These are phyloP conservation scores for Spodoptera frugiperda DNA, from an alignment of 1,140 invertebrate genomes.

Conservation along the genomic window DNA sequence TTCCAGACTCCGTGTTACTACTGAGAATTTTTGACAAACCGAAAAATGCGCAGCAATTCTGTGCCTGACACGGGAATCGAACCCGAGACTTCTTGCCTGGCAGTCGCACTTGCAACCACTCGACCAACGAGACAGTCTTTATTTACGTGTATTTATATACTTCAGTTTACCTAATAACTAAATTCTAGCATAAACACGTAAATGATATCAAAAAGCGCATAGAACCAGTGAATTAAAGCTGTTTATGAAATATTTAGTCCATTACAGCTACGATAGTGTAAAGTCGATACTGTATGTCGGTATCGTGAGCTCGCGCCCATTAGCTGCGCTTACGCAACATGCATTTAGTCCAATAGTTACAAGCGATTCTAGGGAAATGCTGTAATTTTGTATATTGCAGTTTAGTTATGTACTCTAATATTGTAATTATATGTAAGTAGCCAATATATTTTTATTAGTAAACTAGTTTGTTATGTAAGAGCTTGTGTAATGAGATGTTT, in stretches of 20 bases:
- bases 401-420: constrained; percentile 20
- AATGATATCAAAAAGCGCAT: not conserved
- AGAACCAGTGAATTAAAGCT: constrained; percentile 8
- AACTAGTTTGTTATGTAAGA: constrained; percentile 1
- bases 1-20: too few relatives aligned
- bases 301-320: constrained; percentile 57
- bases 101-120: too few relatives aligned
- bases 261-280: constrained; percentile 50
- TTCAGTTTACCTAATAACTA: not conserved
- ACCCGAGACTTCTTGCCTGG: too few relatives aligned
- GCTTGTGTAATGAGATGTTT: not conserved
- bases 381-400: constrained; percentile 33
- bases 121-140: too few relatives aligned
- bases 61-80: too few relatives aligned
- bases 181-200: not conserved
- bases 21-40: too few relatives aligned
- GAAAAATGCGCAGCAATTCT: too few relatives aligned
- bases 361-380: constrained; percentile 52
- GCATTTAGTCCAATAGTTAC: constrained; percentile 50
- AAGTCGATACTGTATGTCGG: constrained; percentile 54
- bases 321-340: constrained; percentile 57
- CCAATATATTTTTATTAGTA: not conserved
- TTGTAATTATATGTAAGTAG: constrained; percentile 32
- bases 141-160: too few relatives aligned
- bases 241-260: constrained; percentile 52